Evolutionary conservation across 2,888 invertebrate genomes (phyloP).

Genomic region (Drosophila pseudotalamancana): DNA sequence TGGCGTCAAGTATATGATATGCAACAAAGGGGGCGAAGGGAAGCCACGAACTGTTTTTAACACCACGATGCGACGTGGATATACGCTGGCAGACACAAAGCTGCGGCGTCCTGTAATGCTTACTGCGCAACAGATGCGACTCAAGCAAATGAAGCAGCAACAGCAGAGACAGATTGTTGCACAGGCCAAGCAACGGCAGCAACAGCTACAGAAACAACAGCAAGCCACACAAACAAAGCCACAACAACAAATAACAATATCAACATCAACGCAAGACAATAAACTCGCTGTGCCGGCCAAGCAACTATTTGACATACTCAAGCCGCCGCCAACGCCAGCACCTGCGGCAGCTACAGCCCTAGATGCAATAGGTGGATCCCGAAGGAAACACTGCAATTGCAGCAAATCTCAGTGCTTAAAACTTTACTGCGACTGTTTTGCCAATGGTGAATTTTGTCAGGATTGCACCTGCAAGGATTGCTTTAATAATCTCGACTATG

Average conservation of each 20-base stretch:
- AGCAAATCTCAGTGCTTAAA: slow-evolving; percentile 99
- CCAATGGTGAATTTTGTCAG: slow-evolving; percentile 99
- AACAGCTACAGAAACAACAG: slow-evolving; percentile 46
- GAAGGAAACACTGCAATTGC: slow-evolving; percentile 98
- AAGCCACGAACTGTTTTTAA: slow-evolving; percentile 48
- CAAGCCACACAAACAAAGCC: slow-evolving; percentile 13
- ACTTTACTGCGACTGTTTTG: slow-evolving; percentile 99
- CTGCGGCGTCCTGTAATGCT: slow-evolving; percentile 41
- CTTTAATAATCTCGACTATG: slow-evolving; percentile 97
- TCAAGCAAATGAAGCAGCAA: slow-evolving; percentile 50
- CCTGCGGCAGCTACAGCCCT: slow-evolving; percentile 5
- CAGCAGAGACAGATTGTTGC: slow-evolving; percentile 51
- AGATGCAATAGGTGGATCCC: slow-evolving; percentile 59
- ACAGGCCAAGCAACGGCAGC: slow-evolving; percentile 56
- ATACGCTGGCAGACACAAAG: slow-evolving; percentile 64
- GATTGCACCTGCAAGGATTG: slow-evolving; percentile 99
- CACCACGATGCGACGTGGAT: slow-evolving; percentile 65
- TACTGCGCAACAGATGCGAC: slow-evolving; percentile 42
- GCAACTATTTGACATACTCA: slow-evolving; percentile 59
- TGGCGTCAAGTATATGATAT: slow-evolving; percentile 61
- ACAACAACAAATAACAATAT: slow-evolving; percentile 14
- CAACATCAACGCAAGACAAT: slow-evolving; percentile 18
- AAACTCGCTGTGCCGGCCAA: slow-evolving; percentile 42
- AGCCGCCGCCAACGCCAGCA: slow-evolving; percentile 34
- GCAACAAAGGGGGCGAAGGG: slow-evolving; percentile 50